phyloP scores from a whole-genome alignment of 2,113 vertebrate species.

The Prinia subflava region DNA sequence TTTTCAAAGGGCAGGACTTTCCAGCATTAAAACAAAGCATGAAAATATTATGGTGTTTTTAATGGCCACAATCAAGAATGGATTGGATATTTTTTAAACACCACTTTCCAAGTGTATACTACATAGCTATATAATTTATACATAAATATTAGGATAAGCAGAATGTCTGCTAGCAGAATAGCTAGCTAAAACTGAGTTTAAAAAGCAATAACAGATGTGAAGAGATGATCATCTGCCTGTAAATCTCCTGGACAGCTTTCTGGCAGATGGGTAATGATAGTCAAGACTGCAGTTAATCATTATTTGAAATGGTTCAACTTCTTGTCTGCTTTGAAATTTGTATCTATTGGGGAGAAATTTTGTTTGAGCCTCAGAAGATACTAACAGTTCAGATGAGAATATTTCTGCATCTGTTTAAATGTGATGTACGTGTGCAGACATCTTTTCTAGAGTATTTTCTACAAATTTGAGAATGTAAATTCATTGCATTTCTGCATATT shows the following conservation, averaged over 20 bases:
- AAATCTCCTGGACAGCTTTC: slow-evolving; percentile 1
- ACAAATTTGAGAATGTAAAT: neutral
- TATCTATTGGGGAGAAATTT: neutral
- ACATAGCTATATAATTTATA: neutral
- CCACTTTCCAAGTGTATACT: neutral
- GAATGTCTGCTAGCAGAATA: neutral
- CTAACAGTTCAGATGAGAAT: neutral
- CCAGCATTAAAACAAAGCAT: neutral
- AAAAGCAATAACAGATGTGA: neutral
- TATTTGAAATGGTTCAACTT: slow-evolving; percentile 7
- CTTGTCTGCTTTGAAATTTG: neutral
- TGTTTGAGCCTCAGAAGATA: neutral
- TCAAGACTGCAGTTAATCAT: neutral
- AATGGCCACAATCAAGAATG: neutral
- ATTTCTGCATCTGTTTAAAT: neutral
- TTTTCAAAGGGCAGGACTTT: neutral
- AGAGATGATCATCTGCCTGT: neutral
- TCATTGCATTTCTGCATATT: neutral
- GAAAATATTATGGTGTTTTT: neutral
- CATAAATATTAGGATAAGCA: neutral
- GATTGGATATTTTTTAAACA: neutral
- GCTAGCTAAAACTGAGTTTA: neutral
- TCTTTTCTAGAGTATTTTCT: neutral
- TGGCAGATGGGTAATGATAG: neutral
- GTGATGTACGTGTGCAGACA: neutral